These are phyloP conservation scores for Octopus bimaculoides DNA, from an alignment of 1,140 invertebrate genomes.

Conservation along the genomic window DNA sequence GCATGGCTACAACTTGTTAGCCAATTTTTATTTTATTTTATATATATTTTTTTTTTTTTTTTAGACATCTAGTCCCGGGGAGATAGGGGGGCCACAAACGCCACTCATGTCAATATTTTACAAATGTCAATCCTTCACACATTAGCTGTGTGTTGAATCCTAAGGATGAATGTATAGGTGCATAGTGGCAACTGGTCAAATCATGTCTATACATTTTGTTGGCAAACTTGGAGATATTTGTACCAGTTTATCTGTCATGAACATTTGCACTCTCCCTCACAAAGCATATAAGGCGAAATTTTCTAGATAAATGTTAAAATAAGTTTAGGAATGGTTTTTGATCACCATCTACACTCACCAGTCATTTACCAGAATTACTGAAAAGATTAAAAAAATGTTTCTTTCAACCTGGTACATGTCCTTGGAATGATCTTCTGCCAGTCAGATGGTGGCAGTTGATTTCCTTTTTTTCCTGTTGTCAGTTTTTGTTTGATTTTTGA, in stretches of 20 bases:
- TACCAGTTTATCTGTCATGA: not conserved
- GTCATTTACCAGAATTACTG: not conserved
- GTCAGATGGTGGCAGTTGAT: not conserved
- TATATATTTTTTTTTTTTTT: not conserved
- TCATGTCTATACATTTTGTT: not conserved
- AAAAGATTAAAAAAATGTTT: not conserved
- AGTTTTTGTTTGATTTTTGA: not conserved
- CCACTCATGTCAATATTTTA: not conserved
- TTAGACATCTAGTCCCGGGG: not conserved
- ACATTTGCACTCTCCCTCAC: slow-evolving; percentile 10
- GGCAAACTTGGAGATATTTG: not conserved
- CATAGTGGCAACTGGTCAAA: not conserved
- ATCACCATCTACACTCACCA: not conserved
- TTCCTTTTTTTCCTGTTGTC: not conserved
- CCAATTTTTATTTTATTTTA: not conserved
- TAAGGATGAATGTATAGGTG: not conserved
- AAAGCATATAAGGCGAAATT: slow-evolving; percentile 12
- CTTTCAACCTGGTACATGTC: not conserved
- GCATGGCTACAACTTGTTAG: not conserved
- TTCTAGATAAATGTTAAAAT: slow-evolving; percentile 1
- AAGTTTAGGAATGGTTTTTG: slow-evolving; percentile 12
- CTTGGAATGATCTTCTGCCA: slow-evolving; percentile 12
- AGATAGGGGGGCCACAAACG: not conserved
- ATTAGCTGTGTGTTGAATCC: too few species aligned
- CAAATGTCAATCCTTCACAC: too few species aligned